Conservation (phyloP, 2,113 vertebrate genomes). For the Polypterus senegalus region DNA sequence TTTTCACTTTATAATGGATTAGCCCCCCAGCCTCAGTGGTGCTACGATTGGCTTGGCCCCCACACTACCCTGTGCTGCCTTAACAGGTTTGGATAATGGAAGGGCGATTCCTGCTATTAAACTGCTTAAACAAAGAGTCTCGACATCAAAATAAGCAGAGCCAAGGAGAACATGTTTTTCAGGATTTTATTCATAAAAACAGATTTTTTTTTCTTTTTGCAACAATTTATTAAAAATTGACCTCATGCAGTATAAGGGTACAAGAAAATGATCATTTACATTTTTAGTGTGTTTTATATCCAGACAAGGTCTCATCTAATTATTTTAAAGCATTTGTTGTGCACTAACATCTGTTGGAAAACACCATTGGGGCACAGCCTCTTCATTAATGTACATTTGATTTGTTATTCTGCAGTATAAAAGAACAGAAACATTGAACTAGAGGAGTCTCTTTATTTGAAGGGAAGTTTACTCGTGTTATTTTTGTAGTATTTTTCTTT, state of each 20-base stretch:
- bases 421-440: conserved; percentile 60
- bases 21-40: no score
- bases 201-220: conserved; percentile 45
- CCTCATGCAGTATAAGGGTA: conserved; percentile 77
- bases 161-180: conserved; percentile 23
- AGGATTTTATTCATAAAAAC: conserved; percentile 79
- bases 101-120: no score
- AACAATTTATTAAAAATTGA: conserved; percentile 81
- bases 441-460: conserved; percentile 21
- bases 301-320: conserved; percentile 65
- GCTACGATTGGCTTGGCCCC: no score
- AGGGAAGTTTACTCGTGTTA: conserved; percentile 29
- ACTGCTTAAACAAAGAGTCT: no score
- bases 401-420: conserved; percentile 47
- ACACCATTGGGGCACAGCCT: conserved; percentile 63
- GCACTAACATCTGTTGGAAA: conserved; percentile 62
- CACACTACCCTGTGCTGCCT: no score
- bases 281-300: conserved; percentile 32
- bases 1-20: no score
- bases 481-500: conserved; percentile 40
- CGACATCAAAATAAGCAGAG: no score
- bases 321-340: conserved; percentile 56
- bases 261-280: conserved; percentile 68
- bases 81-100: no score
- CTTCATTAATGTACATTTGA: conserved; percentile 57